These are phyloP conservation scores for Ia io DNA, from an alignment of 2,113 vertebrate genomes.

Conservation along the genomic window DNA sequence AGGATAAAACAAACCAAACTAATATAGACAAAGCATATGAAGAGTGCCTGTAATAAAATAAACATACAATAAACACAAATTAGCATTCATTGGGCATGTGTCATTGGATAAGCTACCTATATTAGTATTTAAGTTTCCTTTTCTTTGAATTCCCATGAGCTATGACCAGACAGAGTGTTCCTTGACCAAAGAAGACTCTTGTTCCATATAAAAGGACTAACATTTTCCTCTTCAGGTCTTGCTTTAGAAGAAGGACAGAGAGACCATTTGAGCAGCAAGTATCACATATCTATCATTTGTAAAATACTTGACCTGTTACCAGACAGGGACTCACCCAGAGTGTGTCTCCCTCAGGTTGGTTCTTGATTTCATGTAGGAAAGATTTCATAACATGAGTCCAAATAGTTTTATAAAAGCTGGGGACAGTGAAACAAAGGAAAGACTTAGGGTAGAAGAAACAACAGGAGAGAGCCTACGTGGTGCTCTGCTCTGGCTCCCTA, in stretches of 20 bases:
- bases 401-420: too few relatives aligned
- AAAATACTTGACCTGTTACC: background rate
- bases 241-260: background rate
- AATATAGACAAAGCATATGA: background rate
- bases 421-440: too few relatives aligned
- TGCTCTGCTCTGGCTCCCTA: too few relatives aligned
- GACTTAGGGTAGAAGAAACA: too few relatives aligned
- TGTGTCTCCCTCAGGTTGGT: too few relatives aligned
- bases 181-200: background rate
- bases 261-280: background rate
- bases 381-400: too few relatives aligned
- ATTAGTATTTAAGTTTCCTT: background rate
- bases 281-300: background rate
- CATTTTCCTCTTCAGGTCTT: background rate
- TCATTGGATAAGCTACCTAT: background rate
- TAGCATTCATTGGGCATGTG: background rate
- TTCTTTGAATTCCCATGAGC: background rate
- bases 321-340: too few relatives aligned
- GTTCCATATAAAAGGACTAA: background rate
- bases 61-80: background rate
- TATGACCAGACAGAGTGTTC: background rate
- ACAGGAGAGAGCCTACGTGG: too few relatives aligned
- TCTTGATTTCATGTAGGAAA: too few relatives aligned
- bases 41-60: background rate
- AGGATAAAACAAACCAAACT: background rate